Evolutionary conservation across 2,113 vertebrate species (phyloP).

Genomic region (Thalassarche chlororhynchos): DNA sequence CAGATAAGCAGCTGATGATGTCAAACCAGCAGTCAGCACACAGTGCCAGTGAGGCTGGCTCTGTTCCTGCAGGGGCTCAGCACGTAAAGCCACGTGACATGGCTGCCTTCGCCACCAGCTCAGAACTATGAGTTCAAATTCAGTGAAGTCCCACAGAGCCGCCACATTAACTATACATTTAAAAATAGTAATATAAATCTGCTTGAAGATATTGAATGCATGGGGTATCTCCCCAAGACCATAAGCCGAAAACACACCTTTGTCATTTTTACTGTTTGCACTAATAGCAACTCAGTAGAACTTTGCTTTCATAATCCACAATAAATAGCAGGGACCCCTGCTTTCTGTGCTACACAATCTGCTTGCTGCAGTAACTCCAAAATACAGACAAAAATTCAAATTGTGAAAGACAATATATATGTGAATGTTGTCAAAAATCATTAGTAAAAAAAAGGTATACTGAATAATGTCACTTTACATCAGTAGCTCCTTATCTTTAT

Average conservation of each 20-base stretch:
- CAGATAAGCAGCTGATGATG: background rate
- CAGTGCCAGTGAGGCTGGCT: background rate
- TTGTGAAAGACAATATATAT: background rate
- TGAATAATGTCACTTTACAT: background rate
- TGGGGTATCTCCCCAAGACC: background rate
- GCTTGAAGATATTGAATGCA: background rate
- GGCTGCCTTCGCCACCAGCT: background rate
- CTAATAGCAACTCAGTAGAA: background rate
- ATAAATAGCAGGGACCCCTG: background rate
- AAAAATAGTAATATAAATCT: background rate
- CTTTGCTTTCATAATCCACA: background rate
- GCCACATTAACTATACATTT: background rate
- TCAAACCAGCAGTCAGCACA: background rate
- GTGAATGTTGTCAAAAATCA: background rate
- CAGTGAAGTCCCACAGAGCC: background rate
- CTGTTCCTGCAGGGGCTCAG: background rate
- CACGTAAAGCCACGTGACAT: accelerated
- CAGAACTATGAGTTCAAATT: background rate
- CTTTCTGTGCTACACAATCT: background rate
- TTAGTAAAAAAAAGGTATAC: background rate
- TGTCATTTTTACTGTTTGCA: background rate
- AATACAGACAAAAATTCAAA: background rate
- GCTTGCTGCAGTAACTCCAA: background rate
- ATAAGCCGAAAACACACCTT: background rate
- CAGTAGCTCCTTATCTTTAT: background rate